These are phyloP conservation scores for Athrips mouffetella DNA, from an alignment of 2,888 invertebrate genomes.

Conservation along the genomic window DNA sequence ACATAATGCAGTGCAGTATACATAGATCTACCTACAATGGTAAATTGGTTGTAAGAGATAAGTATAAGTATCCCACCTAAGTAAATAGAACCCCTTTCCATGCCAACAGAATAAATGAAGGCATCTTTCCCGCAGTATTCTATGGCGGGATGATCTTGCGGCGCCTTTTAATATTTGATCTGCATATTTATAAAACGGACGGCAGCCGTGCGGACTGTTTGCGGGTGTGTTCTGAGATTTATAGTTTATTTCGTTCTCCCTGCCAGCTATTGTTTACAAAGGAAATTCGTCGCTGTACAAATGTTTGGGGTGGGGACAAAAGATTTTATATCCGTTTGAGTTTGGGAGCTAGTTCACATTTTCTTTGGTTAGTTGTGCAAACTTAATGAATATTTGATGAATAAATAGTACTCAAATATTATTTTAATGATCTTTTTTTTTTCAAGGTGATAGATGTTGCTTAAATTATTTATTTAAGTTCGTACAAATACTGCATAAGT, in stretches of 20 bases:
- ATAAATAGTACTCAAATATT: no score
- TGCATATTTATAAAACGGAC: slow-evolving; percentile 65
- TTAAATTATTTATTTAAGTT: no score
- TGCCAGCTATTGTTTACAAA: slow-evolving; percentile 24
- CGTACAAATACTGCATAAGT: no score
- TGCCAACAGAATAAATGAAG: background rate
- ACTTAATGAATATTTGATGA: no score
- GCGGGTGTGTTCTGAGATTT: slow-evolving; percentile 50
- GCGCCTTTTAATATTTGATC: slow-evolving; percentile 68
- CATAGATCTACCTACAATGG: no score
- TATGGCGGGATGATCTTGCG: slow-evolving; percentile 49
- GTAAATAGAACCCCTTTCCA: no score
- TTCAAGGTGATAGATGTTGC: no score
- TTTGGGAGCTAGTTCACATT: background rate
- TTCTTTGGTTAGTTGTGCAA: background rate
- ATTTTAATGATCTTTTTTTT: no score
- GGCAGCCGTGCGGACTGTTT: slow-evolving; percentile 24
- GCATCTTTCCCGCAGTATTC: background rate
- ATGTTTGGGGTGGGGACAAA: slow-evolving; percentile 1
- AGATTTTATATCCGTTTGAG: slow-evolving; percentile 2
- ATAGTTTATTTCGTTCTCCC: slow-evolving; percentile 51
- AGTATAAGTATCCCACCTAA: no score
- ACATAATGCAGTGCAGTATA: no score
- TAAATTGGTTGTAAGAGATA: no score
- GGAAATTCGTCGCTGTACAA: slow-evolving; percentile 7